Percentiles rank a stretch among this genome's conserved stretches.
Conservation (phyloP, 2,113 vertebrate species). For the Xiphorhynchus elegans region DNA sequence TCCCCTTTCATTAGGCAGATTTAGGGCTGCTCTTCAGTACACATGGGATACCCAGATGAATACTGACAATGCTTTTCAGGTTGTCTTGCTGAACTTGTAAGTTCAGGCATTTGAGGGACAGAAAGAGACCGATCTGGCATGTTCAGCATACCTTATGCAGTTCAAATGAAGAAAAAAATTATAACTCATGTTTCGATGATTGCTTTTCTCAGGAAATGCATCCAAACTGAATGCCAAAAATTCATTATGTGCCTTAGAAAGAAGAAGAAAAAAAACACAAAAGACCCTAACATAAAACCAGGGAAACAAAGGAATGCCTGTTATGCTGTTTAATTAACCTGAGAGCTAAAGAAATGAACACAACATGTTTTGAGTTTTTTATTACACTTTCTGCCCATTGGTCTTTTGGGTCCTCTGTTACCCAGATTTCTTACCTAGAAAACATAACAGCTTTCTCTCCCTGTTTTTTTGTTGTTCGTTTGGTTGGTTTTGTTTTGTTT, state of each 20-base stretch:
- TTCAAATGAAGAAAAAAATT: not conserved
- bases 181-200: not conserved
- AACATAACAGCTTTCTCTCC: not conserved
- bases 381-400: not conserved
- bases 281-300: not conserved
- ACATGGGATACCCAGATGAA: not conserved
- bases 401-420: not conserved
- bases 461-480: not conserved
- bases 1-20: not conserved
- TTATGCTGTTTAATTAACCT: not conserved
- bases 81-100: not conserved
- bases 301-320: fast-evolving
- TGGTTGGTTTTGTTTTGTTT: not conserved
- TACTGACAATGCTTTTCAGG: not conserved
- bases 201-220: not conserved
- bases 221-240: not conserved
- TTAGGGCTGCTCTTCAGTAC: not conserved
- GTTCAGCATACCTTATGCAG: not conserved
- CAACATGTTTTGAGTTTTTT: not conserved
- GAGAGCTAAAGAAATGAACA: not conserved
- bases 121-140: not conserved
- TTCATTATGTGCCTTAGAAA: not conserved
- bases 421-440: not conserved
- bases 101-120: not conserved
- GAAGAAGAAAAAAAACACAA: not conserved